Base-by-base conservation (phyloP, 35 echinoderm and acorn worm genomes). In the Lytechinus variegatus region DNA sequence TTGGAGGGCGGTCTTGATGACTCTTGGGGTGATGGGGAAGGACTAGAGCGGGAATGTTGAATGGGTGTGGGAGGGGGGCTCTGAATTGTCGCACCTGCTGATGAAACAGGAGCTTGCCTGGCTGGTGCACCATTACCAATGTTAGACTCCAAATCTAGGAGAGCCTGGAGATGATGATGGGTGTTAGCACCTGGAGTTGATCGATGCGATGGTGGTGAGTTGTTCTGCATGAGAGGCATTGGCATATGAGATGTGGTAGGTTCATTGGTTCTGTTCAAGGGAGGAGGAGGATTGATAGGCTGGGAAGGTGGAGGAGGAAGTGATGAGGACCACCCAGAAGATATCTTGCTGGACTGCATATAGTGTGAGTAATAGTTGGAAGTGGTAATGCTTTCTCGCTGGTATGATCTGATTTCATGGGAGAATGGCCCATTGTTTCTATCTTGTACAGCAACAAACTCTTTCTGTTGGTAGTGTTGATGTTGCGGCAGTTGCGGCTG, bases 361-460 rank as follows among this genome's bases (percentile, higher is more conserved):
- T 57, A 55, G 55, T 55, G 92, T n/a, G 92, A 93, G 92, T 93
- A 53, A 93, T 24, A 93, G 92, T 93, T 93, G 16, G 92, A 93
- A 57, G 92, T 93, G n/a, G 92, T 93, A 10, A 93, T 93, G 52
- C 52, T 44, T 51, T 90, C 88, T n/a, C 66, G 66, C 19, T 79
- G 66, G 66, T 79, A 79, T 24, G 66, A 79, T 79, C 66, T 79
- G 12, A 79, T n/a, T 79, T 79, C 66, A 79, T 79, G 19, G 8
- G 66, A 24, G 66, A 79, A 79, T 79, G 66, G 66, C 16, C 66
- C 66, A 16, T 79, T 79, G 21, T 79, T 79, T 24, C 66, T 79
- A 24, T 24, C 66, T 6, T 79, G 66, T 24, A 79, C 0, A 79
- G 66, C 21, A 24, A 24, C 66, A 79, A 79, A 79, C 2, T 79